A percentile compares a stretch with the other conserved stretches of the same genome.
These are phyloP conservation scores for Hyperoplus lanceolatus DNA, from an alignment of 2,797 vertebrate genomes.

Conservation along the genomic window DNA sequence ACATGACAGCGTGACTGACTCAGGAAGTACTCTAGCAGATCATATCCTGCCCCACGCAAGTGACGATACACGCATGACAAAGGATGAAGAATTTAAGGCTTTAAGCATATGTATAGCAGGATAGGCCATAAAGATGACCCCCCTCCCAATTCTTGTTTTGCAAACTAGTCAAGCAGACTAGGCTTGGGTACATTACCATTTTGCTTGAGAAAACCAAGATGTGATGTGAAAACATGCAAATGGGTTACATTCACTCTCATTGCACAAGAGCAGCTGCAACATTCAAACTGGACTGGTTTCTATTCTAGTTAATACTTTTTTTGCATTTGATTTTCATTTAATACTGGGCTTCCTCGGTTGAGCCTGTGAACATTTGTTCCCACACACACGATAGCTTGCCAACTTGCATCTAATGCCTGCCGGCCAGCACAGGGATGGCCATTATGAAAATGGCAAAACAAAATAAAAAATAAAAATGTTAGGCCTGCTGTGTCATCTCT, in stretches of 20 bases:
- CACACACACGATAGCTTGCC: conserved; percentile 39
- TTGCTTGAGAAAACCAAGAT: conserved; percentile 8
- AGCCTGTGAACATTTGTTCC: conserved; percentile 51
- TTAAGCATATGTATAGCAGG: conserved; percentile 14
- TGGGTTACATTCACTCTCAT: neutral
- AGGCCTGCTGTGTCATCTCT: conserved; percentile 17
- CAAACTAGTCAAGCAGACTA: neutral
- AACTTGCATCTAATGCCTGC: conserved; percentile 47
- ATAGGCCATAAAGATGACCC: conserved; percentile 7
- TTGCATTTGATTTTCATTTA: conserved; percentile 29
- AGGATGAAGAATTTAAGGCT: conserved; percentile 22
- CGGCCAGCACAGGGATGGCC: conserved; percentile 36
- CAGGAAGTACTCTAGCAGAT: conserved; percentile 79
- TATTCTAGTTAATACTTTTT: conserved; percentile 33
- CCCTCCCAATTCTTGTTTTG: conserved; percentile 8
- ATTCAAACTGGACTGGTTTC: conserved; percentile 30
- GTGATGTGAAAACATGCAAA: neutral
- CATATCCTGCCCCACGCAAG: conserved; percentile 68
- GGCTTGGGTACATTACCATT: neutral
- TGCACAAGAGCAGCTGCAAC: neutral
- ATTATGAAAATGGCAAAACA: conserved; percentile 29
- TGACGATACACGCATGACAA: conserved; percentile 45
- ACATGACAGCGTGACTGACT: conserved; percentile 54
- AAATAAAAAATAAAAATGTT: neutral
- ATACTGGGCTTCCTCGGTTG: conserved; percentile 32